Evolutionary conservation across 2,888 invertebrate genomes (phyloP).

Genomic region (Dugesia japonica): DNA sequence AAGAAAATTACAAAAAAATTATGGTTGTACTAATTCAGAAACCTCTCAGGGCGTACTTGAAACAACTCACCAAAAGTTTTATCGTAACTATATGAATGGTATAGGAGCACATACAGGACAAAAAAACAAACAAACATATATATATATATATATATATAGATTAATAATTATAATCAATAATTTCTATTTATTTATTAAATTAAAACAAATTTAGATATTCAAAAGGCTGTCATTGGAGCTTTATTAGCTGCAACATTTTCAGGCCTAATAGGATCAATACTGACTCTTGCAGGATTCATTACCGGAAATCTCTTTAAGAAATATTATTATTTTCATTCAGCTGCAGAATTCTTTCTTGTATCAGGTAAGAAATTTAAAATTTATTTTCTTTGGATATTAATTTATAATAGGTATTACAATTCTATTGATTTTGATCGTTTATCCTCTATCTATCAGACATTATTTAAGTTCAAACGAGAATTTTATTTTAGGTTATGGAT

Average conservation of each 20-base stretch:
- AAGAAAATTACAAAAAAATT: too few relatives aligned
- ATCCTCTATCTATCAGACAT: neutral
- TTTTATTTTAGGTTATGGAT: neutral
- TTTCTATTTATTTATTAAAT: neutral
- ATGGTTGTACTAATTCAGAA: too few relatives aligned
- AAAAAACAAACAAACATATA: too few relatives aligned
- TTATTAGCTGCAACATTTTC: neutral
- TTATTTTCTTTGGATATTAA: too few relatives aligned
- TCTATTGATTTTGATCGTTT: neutral
- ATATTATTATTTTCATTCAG: constrained; percentile 15
- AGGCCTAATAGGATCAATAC: neutral
- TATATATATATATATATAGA: too few relatives aligned
- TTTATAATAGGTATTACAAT: neutral
- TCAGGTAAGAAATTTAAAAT: neutral
- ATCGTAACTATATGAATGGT: too few relatives aligned
- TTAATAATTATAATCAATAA: too few relatives aligned
- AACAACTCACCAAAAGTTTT: too few relatives aligned
- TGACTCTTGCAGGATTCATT: neutral
- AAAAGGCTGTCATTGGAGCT: neutral
- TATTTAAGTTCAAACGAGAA: neutral
- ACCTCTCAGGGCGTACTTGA: too few relatives aligned
- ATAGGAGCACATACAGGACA: too few relatives aligned
- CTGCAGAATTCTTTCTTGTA: neutral
- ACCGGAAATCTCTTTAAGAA: neutral
- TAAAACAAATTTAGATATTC: neutral